phyloP scores from a whole-genome alignment of 2,888 invertebrate species.

The Lobophora halterata region DNA sequence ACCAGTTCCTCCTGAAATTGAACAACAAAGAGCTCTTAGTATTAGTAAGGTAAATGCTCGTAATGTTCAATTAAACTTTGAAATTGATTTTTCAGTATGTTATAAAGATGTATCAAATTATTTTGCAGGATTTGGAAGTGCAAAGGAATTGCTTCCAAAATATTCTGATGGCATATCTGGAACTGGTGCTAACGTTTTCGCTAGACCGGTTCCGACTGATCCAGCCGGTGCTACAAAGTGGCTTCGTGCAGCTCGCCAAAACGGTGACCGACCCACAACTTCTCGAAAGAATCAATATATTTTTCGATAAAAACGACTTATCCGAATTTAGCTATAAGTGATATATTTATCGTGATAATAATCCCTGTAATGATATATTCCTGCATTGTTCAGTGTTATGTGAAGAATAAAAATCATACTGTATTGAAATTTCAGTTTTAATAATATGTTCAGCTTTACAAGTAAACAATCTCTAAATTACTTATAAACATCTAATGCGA shows the following conservation, averaged over 20 bases:
- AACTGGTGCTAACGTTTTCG: slow-evolving; percentile 85
- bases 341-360: slow-evolving; percentile 62
- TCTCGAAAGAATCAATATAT: slow-evolving; percentile 75
- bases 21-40: slow-evolving; percentile 89
- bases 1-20: slow-evolving; percentile 90
- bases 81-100: no score
- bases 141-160: slow-evolving; percentile 92
- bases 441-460: slow-evolving; percentile 52
- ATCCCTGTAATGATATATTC: slow-evolving; percentile 59
- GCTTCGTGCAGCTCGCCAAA: slow-evolving; percentile 69
- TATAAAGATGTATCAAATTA: no score
- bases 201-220: slow-evolving; percentile 79
- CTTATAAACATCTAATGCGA: slow-evolving; percentile 59
- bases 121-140: slow-evolving; percentile 89
- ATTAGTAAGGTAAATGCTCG: slow-evolving; percentile 86
- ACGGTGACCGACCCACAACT: slow-evolving; percentile 72
- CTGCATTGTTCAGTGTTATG: slow-evolving; percentile 64
- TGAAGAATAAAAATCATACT: slow-evolving; percentile 64
- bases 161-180: slow-evolving; percentile 91
- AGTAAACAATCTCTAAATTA: slow-evolving; percentile 45
- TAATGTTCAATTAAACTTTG: background rate
- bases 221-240: slow-evolving; percentile 66
- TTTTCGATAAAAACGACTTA: slow-evolving; percentile 77
- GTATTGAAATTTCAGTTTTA: slow-evolving; percentile 49
- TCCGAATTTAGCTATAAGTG: slow-evolving; percentile 66